Base-by-base conservation (phyloP, 2,888 invertebrate species). In the Exephanes ischioxanthus region DNA sequence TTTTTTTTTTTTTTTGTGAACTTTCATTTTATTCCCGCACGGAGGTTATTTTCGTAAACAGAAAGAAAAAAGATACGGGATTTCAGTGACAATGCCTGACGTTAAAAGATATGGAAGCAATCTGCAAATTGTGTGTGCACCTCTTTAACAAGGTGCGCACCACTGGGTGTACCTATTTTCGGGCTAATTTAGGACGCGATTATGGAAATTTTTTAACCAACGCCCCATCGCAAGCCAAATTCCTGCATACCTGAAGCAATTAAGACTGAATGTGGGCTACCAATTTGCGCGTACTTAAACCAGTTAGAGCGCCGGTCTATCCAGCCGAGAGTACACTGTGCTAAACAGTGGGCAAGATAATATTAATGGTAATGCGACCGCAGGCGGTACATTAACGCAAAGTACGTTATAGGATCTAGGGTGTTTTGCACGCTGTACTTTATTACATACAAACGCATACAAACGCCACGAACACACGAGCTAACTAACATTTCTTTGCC, bases 401-500 rank as follows among this genome's bases (percentile, higher is more conserved):
- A 73, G 63, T 55, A 67, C 53, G 63, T 26, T 63, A 41, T 58
- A 63, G 70, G 53, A 70, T 61, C 63, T 48, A 26, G 26, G 22
- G 67, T n/a, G 53, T 66, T 53, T 71, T 72, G 82, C 82, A 88
- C 87, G 89, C 82, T 86, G 90, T 88, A 87, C 86, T 88, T 89
- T 86, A 83, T 90, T 90, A 90, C 85, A 72, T 73, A 87, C 81
- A 41, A 9, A 41, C 9, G 9, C 41, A 9, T 41, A 9, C 41
- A 9, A 11, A 48, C 16, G 11, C 45, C 45, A 16, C 14, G 45
- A 4, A 71, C 68, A 48, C 30, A 41, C 53, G 86, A 85, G 89
- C 88, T 88, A 84, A 87, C 89, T 87, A 86, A 89, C 89, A 90
- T 90, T 90, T 89, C 26, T 88, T 87, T 33, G 63, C 71, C 72